A percentile compares a stretch with the other conserved stretches of the same genome.
Conservation (phyloP, 2,113 vertebrate genomes). For the Paraplagusia blochii region DNA sequence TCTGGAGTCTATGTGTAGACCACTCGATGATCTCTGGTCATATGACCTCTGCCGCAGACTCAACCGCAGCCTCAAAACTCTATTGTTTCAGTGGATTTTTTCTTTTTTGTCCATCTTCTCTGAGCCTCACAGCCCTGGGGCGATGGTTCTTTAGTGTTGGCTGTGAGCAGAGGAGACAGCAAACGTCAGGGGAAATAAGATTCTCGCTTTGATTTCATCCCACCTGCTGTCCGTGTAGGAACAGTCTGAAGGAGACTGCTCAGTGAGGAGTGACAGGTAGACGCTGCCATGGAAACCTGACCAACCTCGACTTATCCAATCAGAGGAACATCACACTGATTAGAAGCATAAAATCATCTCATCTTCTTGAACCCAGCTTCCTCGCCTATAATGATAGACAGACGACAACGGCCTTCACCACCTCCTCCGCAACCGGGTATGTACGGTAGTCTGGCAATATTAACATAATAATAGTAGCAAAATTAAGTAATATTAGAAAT, state of each 20-base stretch:
- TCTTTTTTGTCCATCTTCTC: slow-evolving; percentile 34
- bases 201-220: slow-evolving; percentile 50
- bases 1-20: slow-evolving; percentile 54
- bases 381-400: no score
- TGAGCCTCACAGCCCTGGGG: slow-evolving; percentile 5
- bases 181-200: slow-evolving; percentile 66
- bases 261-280: slow-evolving; percentile 68
- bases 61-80: slow-evolving; percentile 12
- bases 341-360: no score
- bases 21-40: neutral
- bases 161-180: slow-evolving; percentile 38
- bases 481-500: no score
- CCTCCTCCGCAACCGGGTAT: no score
- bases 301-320: slow-evolving; percentile 55
- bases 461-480: no score
- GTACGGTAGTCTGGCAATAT: no score
- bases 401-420: no score
- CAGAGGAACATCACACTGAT: no score
- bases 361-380: no score
- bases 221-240: slow-evolving; percentile 50
- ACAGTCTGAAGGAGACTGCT: slow-evolving; percentile 58
- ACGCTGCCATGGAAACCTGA: slow-evolving; percentile 73
- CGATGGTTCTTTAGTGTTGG: slow-evolving; percentile 34
- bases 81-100: slow-evolving; percentile 27
- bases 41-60: slow-evolving; percentile 2